phyloP scores from a whole-genome alignment of 2,797 vertebrate genomes.

The Dicrostonyx torquatus region DNA sequence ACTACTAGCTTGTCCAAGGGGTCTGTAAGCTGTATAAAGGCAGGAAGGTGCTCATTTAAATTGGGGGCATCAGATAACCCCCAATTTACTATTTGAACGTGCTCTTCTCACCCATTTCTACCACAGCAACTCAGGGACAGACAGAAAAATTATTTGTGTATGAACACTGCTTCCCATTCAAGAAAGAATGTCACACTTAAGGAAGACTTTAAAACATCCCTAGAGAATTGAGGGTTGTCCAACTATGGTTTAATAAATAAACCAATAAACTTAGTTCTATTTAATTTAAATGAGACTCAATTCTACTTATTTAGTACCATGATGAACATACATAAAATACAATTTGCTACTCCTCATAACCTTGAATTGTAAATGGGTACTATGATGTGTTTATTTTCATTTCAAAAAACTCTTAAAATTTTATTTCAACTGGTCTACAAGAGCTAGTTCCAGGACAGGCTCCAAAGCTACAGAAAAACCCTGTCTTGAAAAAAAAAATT shows the following conservation, averaged over 20 bases:
- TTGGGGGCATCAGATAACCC: not conserved
- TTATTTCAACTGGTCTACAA: no score
- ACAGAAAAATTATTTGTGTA: slow-evolving; percentile 8
- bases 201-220: not conserved
- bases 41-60: not conserved
- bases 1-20: slow-evolving; percentile 4
- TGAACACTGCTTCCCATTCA: slow-evolving; percentile 17
- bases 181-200: slow-evolving; percentile 58
- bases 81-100: not conserved
- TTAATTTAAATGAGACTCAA: slow-evolving; percentile 36
- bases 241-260: slow-evolving; percentile 29
- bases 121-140: not conserved
- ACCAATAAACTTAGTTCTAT: slow-evolving; percentile 37
- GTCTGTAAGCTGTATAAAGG: not conserved
- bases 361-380: not conserved
- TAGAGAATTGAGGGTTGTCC: not conserved
- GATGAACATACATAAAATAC: slow-evolving; percentile 39
- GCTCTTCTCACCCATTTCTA: not conserved
- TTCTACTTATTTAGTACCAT: slow-evolving; percentile 17
- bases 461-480: no score
- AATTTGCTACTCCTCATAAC: not conserved
- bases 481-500: no score
- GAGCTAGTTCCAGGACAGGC: no score
- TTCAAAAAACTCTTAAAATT: slow-evolving; percentile 45
- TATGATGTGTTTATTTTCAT: slow-evolving; percentile 6